Base-by-base conservation (phyloP, 2,888 invertebrate genomes). In the Melipona bicolor region DNA sequence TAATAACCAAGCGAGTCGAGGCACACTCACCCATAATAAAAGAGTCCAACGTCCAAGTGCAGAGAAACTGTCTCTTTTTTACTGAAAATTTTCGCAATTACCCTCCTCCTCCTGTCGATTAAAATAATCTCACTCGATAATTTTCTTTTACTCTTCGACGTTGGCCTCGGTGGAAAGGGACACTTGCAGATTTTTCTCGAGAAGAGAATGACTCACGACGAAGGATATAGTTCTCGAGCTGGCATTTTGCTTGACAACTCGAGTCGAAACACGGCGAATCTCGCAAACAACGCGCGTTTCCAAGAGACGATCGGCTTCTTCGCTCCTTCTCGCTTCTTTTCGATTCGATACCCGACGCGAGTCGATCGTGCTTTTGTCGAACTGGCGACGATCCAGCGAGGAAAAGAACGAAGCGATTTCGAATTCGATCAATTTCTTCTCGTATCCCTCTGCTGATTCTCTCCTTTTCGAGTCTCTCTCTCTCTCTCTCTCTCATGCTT, bases 291-390 rank as follows among this genome's bases (percentile, higher is more conserved):
- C 15, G 36, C 19, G 17, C 69, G 87, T 89, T 68, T 78, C 86
- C 70, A 80, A 72, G 89, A 59, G 69, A 82, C 78, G 89, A 88
- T 86, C 64, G 82, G 80, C 70, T 56, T 69, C n/a, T 3, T 17
- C 36, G 67, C 59, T 49, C 69, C n/a, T 2, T 15, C 36, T 59
- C 54, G 36, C 32, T 3, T 32, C 27, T 64, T 65, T 59, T 59
- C 36, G 0, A 36, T 24, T 36, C 61, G 52, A 17, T 43, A 27
- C 68, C 3, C 17, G 67, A 56, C 21, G n/a, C 19, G 27, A 17
- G 19, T 32, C 62, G 27, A 4, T 24, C 15, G 19, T n/a, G 43
- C 3, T 17, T 70, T 65, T 50, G 59, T 59, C 27, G 27, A 59
- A 77, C 50, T 71, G 64, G 77, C 62, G 36, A 2, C n/a, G 50